Conservation (phyloP, 2,113 vertebrate species). For the Pomatorhinus ruficollis region DNA sequence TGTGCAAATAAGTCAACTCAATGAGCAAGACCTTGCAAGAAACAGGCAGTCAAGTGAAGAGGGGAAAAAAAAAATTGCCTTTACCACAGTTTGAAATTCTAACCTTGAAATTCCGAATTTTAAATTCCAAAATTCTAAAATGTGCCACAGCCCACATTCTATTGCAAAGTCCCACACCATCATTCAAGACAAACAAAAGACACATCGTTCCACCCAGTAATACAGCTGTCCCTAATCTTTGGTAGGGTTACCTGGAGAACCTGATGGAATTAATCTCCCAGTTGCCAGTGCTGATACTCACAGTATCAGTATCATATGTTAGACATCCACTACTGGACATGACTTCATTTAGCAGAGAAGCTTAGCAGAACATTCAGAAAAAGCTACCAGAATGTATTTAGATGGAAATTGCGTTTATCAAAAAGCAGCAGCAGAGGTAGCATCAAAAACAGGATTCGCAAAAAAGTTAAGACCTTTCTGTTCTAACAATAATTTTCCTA, state of each 20-base stretch:
- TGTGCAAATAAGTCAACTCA: not conserved
- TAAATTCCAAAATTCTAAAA: not conserved
- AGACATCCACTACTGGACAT: not conserved
- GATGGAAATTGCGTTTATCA: not conserved
- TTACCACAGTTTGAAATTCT: not conserved
- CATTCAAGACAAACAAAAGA: not conserved
- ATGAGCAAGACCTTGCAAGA: not conserved
- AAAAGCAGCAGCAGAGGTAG: not conserved
- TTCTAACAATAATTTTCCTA: not conserved
- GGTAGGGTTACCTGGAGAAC: not conserved
- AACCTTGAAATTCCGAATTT: not conserved
- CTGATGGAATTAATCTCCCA: not conserved
- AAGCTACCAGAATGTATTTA: rapidly evolving
- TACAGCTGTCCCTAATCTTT: not conserved
- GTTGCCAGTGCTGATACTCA: not conserved
- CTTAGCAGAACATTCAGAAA: not conserved
- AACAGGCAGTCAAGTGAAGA: not conserved
- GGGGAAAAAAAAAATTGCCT: not conserved
- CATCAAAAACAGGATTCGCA: not conserved
- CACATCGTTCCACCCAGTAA: not conserved
- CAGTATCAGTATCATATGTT: not conserved
- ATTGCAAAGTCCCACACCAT: not conserved
- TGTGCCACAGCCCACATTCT: not conserved
- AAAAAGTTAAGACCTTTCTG: not conserved
- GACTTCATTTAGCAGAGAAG: not conserved